Base-by-base conservation (phyloP, 2,797 vertebrate genomes). In the Karalla daura region DNA sequence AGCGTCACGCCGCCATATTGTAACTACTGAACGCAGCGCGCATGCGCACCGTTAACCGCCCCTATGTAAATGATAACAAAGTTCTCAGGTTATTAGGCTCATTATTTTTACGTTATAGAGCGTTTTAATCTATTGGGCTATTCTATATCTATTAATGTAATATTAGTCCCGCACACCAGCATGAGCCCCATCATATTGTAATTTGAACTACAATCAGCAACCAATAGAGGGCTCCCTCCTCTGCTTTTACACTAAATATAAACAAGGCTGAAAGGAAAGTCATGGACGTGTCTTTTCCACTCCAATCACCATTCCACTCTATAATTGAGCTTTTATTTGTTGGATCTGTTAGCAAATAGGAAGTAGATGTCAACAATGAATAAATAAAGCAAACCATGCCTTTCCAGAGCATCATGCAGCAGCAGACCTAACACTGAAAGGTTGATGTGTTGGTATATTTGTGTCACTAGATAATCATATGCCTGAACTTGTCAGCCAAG, bases 1-100 rank as follows among this genome's bases (percentile, higher is more conserved):
- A 17, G 33, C 27, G 10, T 5, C 7, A 5, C 15, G 69, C 58
- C 81, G 83, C 90, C 90, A 92, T 92, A 12, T 91, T 90, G 71
- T 70, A 23, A 56, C 10, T 33, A 9, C 0, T 0, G 1, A 13
- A 4, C 0, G 0, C 2, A 20, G 2, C 67, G 80, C 85, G 88
- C 90, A 88, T 86, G 90, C 86, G 87, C 6, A 1, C 0, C 20
- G 24, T 6, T 15, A 7, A 58, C 11, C 2, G 1, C 10, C 1
- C 8, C 1, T n/a, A n/a, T n/a, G n/a, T n/a, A n/a, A 23, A n/a
- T 21, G 8, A 35, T 2, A 33, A 21, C 8, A 3, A 30, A 28
- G 2, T 25, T 11, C 0, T n/a, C 5, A 3, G 10, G 1, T 28
- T 25, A 18, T 15, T 1, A 3, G 2, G 8, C 21, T 43, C 14